Evolutionary conservation across 2,888 invertebrate genomes (phyloP).

Genomic region (Pterostichus niger): DNA sequence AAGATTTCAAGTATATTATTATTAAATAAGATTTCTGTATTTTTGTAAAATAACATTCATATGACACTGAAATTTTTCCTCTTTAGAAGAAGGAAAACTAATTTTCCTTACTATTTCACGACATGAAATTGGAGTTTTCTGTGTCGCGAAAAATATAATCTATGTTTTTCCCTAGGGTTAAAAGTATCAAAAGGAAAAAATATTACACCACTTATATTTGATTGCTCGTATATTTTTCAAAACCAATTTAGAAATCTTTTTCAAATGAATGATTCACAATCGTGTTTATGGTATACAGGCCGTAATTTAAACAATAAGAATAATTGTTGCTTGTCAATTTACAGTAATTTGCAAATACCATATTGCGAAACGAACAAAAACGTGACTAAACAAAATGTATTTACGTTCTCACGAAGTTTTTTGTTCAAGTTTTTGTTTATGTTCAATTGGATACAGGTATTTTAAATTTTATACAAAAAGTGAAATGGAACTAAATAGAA

Average conservation of each 20-base stretch:
- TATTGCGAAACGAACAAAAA: constrained; percentile 4
- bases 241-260: not conserved
- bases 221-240: too few species aligned
- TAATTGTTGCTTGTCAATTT: not conserved
- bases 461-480: constrained; percentile 6
- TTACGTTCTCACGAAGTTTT: constrained; percentile 41
- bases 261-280: not conserved
- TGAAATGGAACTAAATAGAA: constrained; percentile 1
- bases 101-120: too few species aligned
- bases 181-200: not conserved
- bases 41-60: too few species aligned
- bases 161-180: too few species aligned
- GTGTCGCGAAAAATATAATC: not conserved
- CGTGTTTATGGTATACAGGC: not conserved
- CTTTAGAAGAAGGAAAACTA: too few species aligned
- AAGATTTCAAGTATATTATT: too few species aligned
- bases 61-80: too few species aligned
- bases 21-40: too few species aligned
- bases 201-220: not conserved
- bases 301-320: not conserved
- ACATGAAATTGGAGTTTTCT: too few species aligned
- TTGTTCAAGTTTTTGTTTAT: constrained; percentile 21
- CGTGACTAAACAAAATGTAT: constrained; percentile 30
- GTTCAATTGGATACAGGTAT: constrained; percentile 34
- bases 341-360: constrained; percentile 7